Evolutionary conservation across 2,888 invertebrate species (phyloP), one percentile per base, ranked within the genome.

Genomic region (Drosophila formosana): DNA sequence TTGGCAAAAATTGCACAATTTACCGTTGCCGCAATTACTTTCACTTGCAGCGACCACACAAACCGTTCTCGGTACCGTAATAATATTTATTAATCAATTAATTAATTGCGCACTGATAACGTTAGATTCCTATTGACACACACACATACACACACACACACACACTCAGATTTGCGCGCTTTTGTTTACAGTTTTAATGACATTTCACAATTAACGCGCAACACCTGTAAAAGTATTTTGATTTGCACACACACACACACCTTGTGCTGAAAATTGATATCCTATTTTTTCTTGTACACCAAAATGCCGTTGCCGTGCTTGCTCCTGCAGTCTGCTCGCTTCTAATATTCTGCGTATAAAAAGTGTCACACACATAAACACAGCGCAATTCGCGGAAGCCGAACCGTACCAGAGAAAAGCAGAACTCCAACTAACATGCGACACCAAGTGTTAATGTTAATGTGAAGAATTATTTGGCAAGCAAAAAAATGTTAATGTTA

Each of bases 161-260:
- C 45, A 51, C 1, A 57, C 9, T 32, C 0, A 43, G 25, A 23
- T 50, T 58, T 67, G 53, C 78, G 57, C 64, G 60, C 63, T 56
- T 69, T 78, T 75, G 65, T 66, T 69, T 60, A 66, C 62, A 60
- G 51, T 30, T 57, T 43, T n/a, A 46, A 67, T 78, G 39, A 11
- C 23, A 53, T 50, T 57, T 23, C 13, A 13, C 34, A 34, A 9
- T 34, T 11, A 11, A 18, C 18, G 34, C n/a, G n/a, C 1, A 6
- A 68, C 46, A 55, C 41, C 37, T 53, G 49, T 66, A 23, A 7
- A n/a, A 66, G 43, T 39, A 66, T 47, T 46, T 13, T 47, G 73
- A 56, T 66, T 78, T 61, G 60, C 75, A 60, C 70, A 78, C 75
- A 70, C 75, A 70, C 78, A 63, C 75, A 60, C 70, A 78, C 75